Conservation (phyloP, 2,797 vertebrate species). For the Epinephelus awoara region DNA sequence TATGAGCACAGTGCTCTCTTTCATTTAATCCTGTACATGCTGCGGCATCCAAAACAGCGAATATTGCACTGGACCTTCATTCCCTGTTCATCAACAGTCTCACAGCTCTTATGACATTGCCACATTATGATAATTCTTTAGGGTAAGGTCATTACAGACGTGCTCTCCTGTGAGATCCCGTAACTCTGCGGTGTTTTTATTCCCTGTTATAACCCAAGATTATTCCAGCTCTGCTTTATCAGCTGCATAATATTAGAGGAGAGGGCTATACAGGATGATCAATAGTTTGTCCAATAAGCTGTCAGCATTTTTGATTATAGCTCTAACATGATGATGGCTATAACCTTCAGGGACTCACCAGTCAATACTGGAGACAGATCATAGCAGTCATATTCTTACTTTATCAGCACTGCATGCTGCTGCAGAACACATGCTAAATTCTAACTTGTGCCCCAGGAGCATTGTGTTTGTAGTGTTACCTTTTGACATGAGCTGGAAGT, state of each 20-base stretch:
- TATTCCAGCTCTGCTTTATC: constrained; percentile 73
- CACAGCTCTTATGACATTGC: constrained; percentile 16
- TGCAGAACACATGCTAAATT: constrained; percentile 41
- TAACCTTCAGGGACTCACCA: constrained; percentile 79
- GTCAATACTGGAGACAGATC: constrained; percentile 76
- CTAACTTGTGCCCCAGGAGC: constrained; percentile 21
- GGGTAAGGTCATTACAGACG: constrained; percentile 30
- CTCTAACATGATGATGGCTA: constrained; percentile 80
- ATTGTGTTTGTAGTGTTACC: constrained; percentile 27
- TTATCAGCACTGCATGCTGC: constrained; percentile 68
- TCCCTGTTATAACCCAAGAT: constrained; percentile 64
- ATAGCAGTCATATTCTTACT: constrained; percentile 67
- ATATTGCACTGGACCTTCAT: constrained; percentile 14
- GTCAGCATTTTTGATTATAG: constrained; percentile 86
- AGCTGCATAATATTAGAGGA: constrained; percentile 79
- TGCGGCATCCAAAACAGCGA: constrained; percentile 17
- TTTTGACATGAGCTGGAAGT: constrained; percentile 19
- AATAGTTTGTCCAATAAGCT: constrained; percentile 84
- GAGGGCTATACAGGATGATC: constrained; percentile 73
- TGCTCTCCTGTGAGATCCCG: constrained; percentile 28
- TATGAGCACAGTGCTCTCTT: not conserved
- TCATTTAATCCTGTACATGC: constrained; percentile 4
- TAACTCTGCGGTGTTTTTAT: constrained; percentile 57
- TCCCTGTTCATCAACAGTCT: constrained; percentile 11
- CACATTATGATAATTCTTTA: constrained; percentile 1